These are phyloP conservation scores for Dreissena rostriformis DNA, from an alignment of 1,140 invertebrate genomes.

Conservation along the genomic window DNA sequence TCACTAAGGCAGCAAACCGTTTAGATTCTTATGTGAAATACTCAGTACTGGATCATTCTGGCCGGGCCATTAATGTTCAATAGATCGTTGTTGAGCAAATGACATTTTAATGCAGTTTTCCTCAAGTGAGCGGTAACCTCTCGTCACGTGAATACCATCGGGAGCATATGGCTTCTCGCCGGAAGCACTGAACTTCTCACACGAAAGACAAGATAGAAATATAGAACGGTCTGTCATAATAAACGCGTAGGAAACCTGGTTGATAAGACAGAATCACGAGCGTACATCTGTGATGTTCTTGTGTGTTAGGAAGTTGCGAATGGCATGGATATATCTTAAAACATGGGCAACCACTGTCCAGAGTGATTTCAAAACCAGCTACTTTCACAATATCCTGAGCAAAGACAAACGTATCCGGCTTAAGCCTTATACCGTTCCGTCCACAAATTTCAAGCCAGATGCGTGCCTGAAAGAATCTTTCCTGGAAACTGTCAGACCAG, in stretches of 20 bases:
- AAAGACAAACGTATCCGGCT: constrained; percentile 69
- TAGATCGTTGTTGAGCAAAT: no score
- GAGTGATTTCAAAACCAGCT: constrained; percentile 64
- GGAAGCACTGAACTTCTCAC: no score
- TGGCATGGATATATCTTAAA: constrained; percentile 45
- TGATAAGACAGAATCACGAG: constrained; percentile 60
- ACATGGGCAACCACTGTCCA: constrained; percentile 50
- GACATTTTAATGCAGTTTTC: no score
- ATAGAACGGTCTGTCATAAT: constrained; percentile 50
- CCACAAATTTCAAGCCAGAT: constrained; percentile 62
- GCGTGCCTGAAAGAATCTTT: constrained; percentile 46
- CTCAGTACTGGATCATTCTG: no score
- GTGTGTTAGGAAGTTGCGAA: constrained; percentile 58
- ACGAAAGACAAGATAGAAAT: no score
- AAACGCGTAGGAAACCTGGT: constrained; percentile 56
- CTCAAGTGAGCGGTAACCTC: no score
- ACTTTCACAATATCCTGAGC: constrained; percentile 61
- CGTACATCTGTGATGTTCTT: constrained; percentile 58
- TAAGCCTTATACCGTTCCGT: constrained; percentile 69
- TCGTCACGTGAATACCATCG: no score
- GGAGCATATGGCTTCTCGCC: no score
- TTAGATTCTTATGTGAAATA: no score
- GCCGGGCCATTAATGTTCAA: no score
- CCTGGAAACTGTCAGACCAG: constrained; percentile 51
- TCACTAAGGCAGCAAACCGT: no score